phyloP scores from a whole-genome alignment of 2,888 invertebrate species.

The Mythimna impura region DNA sequence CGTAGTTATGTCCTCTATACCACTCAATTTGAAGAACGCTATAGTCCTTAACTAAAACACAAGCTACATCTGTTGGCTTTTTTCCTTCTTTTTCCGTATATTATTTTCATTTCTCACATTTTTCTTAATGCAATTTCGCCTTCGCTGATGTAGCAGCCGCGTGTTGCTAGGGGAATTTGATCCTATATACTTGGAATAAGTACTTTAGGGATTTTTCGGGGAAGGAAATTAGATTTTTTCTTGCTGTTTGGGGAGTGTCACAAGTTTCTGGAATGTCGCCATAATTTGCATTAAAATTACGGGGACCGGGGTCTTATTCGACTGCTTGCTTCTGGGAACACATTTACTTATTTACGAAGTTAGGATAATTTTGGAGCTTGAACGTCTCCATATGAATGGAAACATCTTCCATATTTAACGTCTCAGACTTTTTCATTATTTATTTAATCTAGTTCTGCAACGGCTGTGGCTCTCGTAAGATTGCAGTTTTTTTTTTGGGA shows the following conservation, averaged over 20 bases:
- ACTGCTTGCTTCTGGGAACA: slow-evolving; percentile 8
- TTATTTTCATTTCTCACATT: slow-evolving; percentile 50
- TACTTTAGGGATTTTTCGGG: slow-evolving; percentile 55
- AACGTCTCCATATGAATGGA: background rate
- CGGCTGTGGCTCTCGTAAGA: slow-evolving; percentile 37
- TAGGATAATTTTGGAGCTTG: background rate
- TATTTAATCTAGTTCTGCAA: slow-evolving; percentile 20
- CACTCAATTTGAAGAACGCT: slow-evolving; percentile 1
- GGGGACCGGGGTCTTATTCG: slow-evolving; percentile 13
- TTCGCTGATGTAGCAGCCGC: slow-evolving; percentile 47
- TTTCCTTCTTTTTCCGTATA: slow-evolving; percentile 43
- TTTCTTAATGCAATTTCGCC: slow-evolving; percentile 58
- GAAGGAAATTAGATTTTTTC: slow-evolving; percentile 58
- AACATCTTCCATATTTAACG: background rate
- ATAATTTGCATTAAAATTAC: slow-evolving; percentile 52
- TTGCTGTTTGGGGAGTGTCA: slow-evolving; percentile 47
- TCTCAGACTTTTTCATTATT: slow-evolving; percentile 19
- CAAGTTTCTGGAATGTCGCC: slow-evolving; percentile 43
- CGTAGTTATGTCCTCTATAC: background rate
- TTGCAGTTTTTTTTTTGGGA: slow-evolving; percentile 24
- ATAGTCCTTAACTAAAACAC: slow-evolving; percentile 30
- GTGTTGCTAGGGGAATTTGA: slow-evolving; percentile 54
- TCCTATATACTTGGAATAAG: slow-evolving; percentile 54
- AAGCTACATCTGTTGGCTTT: slow-evolving; percentile 26
- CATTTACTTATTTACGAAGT: slow-evolving; percentile 5